Evolutionary conservation across 1,140 invertebrate genomes (phyloP), one percentile per base, ranked within the genome.

Genomic region (Parasteatoda tepidariorum): DNA sequence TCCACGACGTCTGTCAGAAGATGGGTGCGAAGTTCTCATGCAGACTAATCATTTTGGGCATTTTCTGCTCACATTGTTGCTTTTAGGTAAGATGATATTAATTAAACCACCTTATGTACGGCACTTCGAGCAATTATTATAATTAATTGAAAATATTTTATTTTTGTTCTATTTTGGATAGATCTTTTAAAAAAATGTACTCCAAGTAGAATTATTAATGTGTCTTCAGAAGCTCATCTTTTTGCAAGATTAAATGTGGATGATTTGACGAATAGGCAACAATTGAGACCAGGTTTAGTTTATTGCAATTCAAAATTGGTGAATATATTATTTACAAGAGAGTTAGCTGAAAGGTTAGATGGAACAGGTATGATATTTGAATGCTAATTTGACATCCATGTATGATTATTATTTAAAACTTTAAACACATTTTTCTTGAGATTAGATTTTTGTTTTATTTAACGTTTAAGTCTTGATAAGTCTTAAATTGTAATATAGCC

Each of bases 11-110:
- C n/a, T n/a, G n/a, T 91, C 93, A 5, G 93, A 93, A 85, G 95
- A 97, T 88, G 94, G 93, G 7, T 88, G 97, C 4, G 96, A 98
- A 88, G 89, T 93, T 86, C 95, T 94, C 0, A 96, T 96, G 94
- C 94, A 93, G 0, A 96, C 95, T 0, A 98, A 98, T 89, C 94
- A 97, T 87, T 95, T 95, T 87, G 95, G 95, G 0, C 95, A 94
- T 61, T 97, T 96, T 87, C 89, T 96, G 4, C 89, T 97, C 2
- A 96, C 95, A 0, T 89, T 92, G 85, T 88, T 94, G 0, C 85
- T 94, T 2, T 83, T 94, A 48, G 75, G 75, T 79, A 38, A 66
- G 31, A 0, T 22, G 1, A 48, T 48, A 48, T 2, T 13, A 13
- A 48, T 48, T 48, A 13, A 13, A 48, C n/a, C 9, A 48, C 4